A percentile compares a stretch with the other conserved stretches of the same genome.
Conservation (phyloP, 2,888 invertebrate species). For the Patella pellucida region DNA sequence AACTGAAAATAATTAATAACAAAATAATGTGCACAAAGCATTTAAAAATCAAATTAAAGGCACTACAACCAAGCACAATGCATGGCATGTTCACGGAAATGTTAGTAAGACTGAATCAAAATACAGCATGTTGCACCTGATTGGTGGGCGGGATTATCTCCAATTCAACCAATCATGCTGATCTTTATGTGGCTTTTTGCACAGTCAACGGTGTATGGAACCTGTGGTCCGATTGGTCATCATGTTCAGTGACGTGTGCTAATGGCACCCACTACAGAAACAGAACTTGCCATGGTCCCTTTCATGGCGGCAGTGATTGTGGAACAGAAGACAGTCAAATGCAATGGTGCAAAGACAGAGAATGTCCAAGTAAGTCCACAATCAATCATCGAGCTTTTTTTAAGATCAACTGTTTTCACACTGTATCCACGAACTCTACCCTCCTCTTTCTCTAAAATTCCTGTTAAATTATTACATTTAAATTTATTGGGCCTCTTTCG, state of each 20-base stretch:
- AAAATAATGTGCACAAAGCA: too few relatives aligned
- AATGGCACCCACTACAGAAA: conserved; percentile 45
- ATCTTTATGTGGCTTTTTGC: not conserved
- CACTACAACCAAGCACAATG: too few relatives aligned
- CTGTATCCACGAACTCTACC: not conserved
- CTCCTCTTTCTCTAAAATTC: not conserved
- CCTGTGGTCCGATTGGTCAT: conserved; percentile 47
- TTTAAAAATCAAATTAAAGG: too few relatives aligned
- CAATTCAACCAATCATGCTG: not conserved
- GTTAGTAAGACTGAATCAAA: too few relatives aligned
- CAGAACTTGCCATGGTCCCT: conserved; percentile 48
- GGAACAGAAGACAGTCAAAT: conserved; percentile 40
- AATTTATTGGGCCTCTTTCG: not conserved
- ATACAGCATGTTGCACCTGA: too few relatives aligned
- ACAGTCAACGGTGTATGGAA: conserved; percentile 55
- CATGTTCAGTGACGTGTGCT: conserved; percentile 52
- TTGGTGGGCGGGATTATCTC: too few relatives aligned
- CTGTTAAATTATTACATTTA: not conserved
- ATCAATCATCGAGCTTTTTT: not conserved
- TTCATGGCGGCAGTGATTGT: conserved; percentile 51
- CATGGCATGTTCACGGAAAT: too few relatives aligned
- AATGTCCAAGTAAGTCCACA: conserved; percentile 49
- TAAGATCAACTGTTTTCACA: not conserved
- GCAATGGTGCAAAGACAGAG: conserved; percentile 41
- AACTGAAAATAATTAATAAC: too few relatives aligned